Evolutionary conservation across 2,797 vertebrate genomes (phyloP), one percentile per base, ranked within the genome.

Genomic region (Lutjanus argentimaculatus): DNA sequence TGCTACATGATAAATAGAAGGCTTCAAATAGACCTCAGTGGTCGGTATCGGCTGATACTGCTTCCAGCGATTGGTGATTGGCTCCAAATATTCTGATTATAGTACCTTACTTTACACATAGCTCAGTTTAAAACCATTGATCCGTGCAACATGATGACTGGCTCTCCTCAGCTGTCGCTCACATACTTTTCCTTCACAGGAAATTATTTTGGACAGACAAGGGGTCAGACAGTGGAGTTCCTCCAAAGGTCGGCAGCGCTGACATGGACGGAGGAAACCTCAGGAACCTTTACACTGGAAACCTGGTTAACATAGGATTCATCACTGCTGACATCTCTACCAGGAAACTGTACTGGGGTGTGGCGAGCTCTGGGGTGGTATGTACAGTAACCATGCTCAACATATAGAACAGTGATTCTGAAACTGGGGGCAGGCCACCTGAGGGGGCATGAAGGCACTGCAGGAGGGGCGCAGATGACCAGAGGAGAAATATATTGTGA

Each of bases 151-250:
- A 59, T 49, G 30, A 46, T 16, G 4, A 19, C n/a, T 68, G 14
- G 57, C 46, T 59, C 3, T 58, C 8, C 46, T 40, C 1, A 48
- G 13, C 30, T 74, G 12, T 71, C 67, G 70, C 14, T 69, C 15
- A 80, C 8, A 30, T 75, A 40, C 8, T 59, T 25, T 75, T 5
- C 49, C 58, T 15, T 52, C 42, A 25, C 62, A 96, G 95, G 77
- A 95, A 92, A 80, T 77, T 96, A 63, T 96, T 95, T 85, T 96
- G 95, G 95, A 93, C 95, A 22, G 95, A 96, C 88, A 93, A 85
- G 21, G 95, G 95, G 4, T 93, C 94, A 15, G 80, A 91, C 67
- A 90, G 1, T 21, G 92, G 93, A 51, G 91, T 95, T 78, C 94
- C 94, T 75, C 83, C 95, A 25, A 96, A 96, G 80, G 90, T 96